Evolutionary conservation across 2,797 vertebrate genomes (phyloP).

Genomic region (Aselliscus stoliczkanus): DNA sequence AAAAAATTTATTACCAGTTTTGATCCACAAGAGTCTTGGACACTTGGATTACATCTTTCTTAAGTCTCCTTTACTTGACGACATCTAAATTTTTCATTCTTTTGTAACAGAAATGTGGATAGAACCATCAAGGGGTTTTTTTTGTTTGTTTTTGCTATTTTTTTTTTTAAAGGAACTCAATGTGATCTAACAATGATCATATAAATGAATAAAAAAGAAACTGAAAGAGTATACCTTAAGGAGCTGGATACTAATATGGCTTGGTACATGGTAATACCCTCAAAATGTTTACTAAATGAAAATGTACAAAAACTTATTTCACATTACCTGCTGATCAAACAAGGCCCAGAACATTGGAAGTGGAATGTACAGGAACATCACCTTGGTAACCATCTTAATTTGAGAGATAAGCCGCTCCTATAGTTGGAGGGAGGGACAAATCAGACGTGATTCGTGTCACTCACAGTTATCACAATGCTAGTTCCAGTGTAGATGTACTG

Average conservation of each 20-base stretch:
- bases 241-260: not conserved
- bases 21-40: not conserved
- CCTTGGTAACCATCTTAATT: conserved; percentile 93
- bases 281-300: not conserved
- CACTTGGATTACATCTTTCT: not conserved
- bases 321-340: conserved; percentile 96
- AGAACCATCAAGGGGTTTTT: not conserved
- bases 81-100: not conserved
- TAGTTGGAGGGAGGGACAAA: not conserved
- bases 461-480: no score
- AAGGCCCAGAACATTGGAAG: conserved; percentile 99
- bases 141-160: not conserved
- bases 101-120: not conserved
- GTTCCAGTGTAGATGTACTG: not conserved
- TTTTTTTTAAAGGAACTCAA: not conserved
- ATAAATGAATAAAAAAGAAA: not conserved
- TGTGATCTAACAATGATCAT: not conserved
- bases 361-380: conserved; percentile 94
- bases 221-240: not conserved
- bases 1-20: not conserved
- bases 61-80: not conserved
- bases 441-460: not conserved
- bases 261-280: accelerated
- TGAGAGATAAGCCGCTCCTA: conserved; percentile 94
- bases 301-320: not conserved